Evolutionary conservation across 2,113 vertebrate species (phyloP).

Genomic region (Chaetodon auriga): DNA sequence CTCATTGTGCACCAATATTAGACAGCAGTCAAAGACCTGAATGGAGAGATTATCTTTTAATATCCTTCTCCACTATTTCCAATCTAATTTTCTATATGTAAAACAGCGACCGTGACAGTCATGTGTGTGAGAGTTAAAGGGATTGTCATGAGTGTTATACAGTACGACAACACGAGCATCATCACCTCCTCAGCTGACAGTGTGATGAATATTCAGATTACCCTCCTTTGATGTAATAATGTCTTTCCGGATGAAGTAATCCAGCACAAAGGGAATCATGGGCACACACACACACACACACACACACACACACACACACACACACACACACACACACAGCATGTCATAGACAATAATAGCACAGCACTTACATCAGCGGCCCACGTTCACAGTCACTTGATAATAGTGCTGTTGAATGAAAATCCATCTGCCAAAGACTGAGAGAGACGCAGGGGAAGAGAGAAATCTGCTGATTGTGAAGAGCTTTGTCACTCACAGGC

Average conservation of each 20-base stretch:
- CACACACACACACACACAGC: background rate
- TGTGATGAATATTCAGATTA: slow-evolving; percentile 21
- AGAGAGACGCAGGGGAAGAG: background rate
- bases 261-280: slow-evolving; percentile 7
- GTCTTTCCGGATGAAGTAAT: background rate
- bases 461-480: too few species aligned
- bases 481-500: background rate
- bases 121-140: background rate
- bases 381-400: slow-evolving; percentile 43
- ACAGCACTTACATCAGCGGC: slow-evolving; percentile 39
- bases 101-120: background rate
- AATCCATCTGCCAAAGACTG: slow-evolving; percentile 24
- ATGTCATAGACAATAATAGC: slow-evolving; percentile 26
- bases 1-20: background rate
- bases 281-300: background rate
- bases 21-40: background rate
- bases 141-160: background rate
- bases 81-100: background rate
- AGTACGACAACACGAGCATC: background rate
- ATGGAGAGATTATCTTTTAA: background rate
- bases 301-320: background rate
- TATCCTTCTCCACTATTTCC: background rate
- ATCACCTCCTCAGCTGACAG: background rate
- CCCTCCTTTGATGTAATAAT: slow-evolving; percentile 22
- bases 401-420: slow-evolving; percentile 25